These are phyloP conservation scores for Etheostoma spectabile DNA, from an alignment of 2,113 vertebrate genomes.

Conservation along the genomic window DNA sequence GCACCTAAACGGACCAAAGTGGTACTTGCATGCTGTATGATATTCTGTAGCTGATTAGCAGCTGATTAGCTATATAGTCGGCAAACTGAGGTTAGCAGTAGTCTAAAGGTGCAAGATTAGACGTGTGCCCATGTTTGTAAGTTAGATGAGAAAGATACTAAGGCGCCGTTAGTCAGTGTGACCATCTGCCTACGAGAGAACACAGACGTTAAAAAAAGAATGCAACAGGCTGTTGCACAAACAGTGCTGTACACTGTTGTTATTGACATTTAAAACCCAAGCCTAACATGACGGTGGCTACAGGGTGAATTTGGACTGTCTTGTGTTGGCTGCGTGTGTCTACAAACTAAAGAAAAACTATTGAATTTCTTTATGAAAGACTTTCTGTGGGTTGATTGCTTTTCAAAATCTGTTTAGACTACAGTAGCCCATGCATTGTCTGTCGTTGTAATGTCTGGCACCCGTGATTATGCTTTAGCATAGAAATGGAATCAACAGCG, in stretches of 20 bases:
- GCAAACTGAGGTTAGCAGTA: neutral
- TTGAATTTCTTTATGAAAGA: neutral
- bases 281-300: neutral
- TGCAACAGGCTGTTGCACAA: neutral
- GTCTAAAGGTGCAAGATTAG: too few species aligned
- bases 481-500: slow-evolving; percentile 1
- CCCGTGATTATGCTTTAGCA: slow-evolving; percentile 4
- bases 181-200: neutral
- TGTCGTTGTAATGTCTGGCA: slow-evolving; percentile 23
- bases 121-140: too few species aligned
- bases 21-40: neutral
- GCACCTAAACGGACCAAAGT: neutral
- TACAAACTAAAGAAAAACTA: slow-evolving; percentile 10
- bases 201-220: neutral
- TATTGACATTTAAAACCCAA: neutral
- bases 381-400: too few species aligned
- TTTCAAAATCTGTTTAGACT: slow-evolving; percentile 47
- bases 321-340: slow-evolving; percentile 9
- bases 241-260: neutral
- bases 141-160: neutral
- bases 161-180: neutral
- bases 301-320: neutral
- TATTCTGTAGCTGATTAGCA: neutral
- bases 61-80: neutral
- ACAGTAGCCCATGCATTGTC: slow-evolving; percentile 14